Conservation (phyloP, 2,888 invertebrate species). For the Pecten maximus region DNA sequence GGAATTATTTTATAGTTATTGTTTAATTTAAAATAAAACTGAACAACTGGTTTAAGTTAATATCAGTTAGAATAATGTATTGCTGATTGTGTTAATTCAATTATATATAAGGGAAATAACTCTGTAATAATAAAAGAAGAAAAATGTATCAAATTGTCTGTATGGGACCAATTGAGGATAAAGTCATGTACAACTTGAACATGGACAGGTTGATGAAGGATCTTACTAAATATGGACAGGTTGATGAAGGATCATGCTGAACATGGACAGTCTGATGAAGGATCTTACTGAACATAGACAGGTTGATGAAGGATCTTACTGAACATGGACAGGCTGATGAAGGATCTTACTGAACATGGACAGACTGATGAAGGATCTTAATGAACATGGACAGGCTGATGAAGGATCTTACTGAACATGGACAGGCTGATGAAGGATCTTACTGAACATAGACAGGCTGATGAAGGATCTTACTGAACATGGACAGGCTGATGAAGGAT, state of each 20-base stretch:
- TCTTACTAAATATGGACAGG: too few relatives aligned
- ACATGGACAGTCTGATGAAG: too few relatives aligned
- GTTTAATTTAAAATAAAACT: not conserved
- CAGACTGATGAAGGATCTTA: not conserved
- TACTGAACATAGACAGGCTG: not conserved
- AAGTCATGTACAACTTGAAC: too few relatives aligned
- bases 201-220: too few relatives aligned
- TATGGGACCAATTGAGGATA: too few relatives aligned
- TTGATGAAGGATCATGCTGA: too few relatives aligned
- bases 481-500: not conserved
- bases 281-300: too few relatives aligned
- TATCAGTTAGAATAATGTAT: not conserved
- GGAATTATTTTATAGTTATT: not conserved
- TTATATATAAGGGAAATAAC: not conserved
- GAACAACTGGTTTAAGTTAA: not conserved
- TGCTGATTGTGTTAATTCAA: not conserved
- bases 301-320: not conserved
- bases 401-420: not conserved
- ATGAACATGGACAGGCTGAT: not conserved
- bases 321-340: not conserved
- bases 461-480: not conserved
- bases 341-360: not conserved
- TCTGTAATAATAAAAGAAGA: not conserved
- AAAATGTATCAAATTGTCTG: too few relatives aligned
- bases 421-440: not conserved